Conservation (phyloP, 2,797 vertebrate genomes). For the Glossophaga mutica region DNA sequence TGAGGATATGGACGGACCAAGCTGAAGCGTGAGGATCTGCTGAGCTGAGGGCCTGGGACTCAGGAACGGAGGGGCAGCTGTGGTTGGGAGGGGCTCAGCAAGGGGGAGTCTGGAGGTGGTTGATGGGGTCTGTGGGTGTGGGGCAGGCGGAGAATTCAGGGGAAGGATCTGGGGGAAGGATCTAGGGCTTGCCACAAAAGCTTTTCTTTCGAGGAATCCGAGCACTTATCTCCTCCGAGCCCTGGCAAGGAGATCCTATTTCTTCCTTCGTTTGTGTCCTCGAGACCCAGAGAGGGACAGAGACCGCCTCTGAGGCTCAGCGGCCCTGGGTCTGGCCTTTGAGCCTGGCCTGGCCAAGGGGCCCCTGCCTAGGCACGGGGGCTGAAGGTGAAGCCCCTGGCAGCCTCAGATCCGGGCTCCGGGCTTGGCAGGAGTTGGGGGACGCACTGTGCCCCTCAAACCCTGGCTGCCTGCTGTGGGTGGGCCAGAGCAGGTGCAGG, state of each 20-base stretch:
- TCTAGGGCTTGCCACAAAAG: slow-evolving; percentile 37
- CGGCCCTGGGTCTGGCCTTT: background rate
- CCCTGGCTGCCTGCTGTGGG: background rate
- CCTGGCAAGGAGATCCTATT: slow-evolving; percentile 50
- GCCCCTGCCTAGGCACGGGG: background rate
- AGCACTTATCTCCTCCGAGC: slow-evolving; percentile 51
- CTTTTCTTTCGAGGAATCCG: slow-evolving; percentile 74
- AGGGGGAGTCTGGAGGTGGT: background rate
- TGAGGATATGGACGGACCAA: background rate
- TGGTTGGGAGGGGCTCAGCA: background rate
- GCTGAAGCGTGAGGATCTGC: background rate
- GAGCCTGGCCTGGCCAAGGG: background rate
- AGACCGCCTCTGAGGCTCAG: background rate
- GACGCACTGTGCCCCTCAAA: background rate
- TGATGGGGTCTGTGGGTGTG: background rate
- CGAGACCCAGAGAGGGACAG: slow-evolving; percentile 43
- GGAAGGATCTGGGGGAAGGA: background rate
- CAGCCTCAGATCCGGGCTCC: background rate
- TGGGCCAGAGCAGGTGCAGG: slow-evolving; percentile 73
- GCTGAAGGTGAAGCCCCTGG: background rate
- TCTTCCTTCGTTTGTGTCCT: slow-evolving; percentile 19
- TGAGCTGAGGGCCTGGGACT: background rate
- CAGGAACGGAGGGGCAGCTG: background rate
- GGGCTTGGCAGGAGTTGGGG: background rate
- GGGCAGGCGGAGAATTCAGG: background rate